Percentiles rank a stretch among this genome's conserved stretches.
phyloP scores from a whole-genome alignment of 2,113 vertebrate species.

The Diadophis punctatus region DNA sequence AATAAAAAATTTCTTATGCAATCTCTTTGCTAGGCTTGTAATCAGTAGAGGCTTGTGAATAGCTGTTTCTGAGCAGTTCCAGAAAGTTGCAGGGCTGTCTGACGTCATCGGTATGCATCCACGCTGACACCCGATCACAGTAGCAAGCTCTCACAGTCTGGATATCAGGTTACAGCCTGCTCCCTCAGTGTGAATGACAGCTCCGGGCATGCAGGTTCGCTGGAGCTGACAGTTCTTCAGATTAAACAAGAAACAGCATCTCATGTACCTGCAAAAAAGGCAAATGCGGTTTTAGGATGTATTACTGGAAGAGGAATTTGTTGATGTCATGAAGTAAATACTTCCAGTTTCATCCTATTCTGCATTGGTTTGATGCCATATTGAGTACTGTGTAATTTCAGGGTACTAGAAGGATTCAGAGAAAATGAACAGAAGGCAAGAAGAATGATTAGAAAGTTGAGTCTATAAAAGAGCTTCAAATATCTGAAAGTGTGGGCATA shows the following conservation, averaged over 20 bases:
- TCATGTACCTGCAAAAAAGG: background rate
- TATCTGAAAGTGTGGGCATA: background rate
- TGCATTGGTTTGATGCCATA: background rate
- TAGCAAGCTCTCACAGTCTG: too few species aligned
- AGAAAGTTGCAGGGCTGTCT: too few species aligned
- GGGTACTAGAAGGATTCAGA: background rate
- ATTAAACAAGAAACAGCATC: background rate
- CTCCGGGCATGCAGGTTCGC: too few species aligned
- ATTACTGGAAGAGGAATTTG: background rate
- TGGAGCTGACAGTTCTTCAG: too few species aligned
- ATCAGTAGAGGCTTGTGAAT: too few species aligned
- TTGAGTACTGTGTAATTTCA: background rate
- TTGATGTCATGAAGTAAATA: background rate
- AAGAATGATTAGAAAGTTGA: background rate
- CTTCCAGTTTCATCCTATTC: background rate
- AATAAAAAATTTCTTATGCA: too few species aligned
- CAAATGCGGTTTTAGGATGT: background rate
- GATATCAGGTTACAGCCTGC: too few species aligned
- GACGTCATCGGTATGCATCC: too few species aligned
- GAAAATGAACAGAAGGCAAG: background rate
- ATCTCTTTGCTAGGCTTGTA: too few species aligned
- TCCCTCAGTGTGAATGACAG: too few species aligned
- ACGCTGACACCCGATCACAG: too few species aligned
- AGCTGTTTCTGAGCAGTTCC: too few species aligned
- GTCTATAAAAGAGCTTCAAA: background rate